Percentiles rank a stretch among this genome's conserved stretches.
These are phyloP conservation scores for Odocoileus virginianus DNA, from an alignment of 2,113 vertebrate species.

Conservation along the genomic window DNA sequence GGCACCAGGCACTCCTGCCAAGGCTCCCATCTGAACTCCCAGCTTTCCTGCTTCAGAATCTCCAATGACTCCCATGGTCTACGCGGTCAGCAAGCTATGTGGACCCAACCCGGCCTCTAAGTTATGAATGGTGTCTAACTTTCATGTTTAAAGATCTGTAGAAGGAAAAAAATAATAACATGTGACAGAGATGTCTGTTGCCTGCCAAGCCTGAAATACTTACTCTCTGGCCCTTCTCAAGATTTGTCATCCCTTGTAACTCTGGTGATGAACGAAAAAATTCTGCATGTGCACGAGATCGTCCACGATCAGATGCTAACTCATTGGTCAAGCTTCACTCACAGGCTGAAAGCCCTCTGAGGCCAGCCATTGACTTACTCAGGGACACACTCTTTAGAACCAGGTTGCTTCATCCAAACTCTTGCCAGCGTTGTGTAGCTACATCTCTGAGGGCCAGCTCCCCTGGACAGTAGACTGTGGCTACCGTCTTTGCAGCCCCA, in stretches of 20 bases:
- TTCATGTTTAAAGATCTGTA: neutral
- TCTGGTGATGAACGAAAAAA: neutral
- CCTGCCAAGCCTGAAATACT: neutral
- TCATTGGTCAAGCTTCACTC: neutral
- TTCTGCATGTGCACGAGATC: neutral
- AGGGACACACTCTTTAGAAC: neutral
- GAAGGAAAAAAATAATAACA: neutral
- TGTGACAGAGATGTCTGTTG: neutral
- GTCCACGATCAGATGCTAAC: neutral
- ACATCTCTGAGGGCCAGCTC: neutral
- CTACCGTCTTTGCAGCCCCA: rapidly evolving
- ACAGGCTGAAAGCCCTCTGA: neutral
- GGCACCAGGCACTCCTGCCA: neutral
- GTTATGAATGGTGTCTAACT: neutral
- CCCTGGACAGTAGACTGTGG: neutral
- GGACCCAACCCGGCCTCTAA: neutral
- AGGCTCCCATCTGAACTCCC: neutral
- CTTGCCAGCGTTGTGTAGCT: neutral
- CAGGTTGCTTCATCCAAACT: neutral
- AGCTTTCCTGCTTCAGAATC: neutral
- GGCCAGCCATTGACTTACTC: neutral
- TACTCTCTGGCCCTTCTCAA: neutral
- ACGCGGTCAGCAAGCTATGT: neutral
- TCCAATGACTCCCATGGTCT: neutral
- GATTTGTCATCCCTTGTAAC: neutral